phyloP scores from a whole-genome alignment of 1,140 invertebrate genomes.

The Lucilia cuprina region DNA sequence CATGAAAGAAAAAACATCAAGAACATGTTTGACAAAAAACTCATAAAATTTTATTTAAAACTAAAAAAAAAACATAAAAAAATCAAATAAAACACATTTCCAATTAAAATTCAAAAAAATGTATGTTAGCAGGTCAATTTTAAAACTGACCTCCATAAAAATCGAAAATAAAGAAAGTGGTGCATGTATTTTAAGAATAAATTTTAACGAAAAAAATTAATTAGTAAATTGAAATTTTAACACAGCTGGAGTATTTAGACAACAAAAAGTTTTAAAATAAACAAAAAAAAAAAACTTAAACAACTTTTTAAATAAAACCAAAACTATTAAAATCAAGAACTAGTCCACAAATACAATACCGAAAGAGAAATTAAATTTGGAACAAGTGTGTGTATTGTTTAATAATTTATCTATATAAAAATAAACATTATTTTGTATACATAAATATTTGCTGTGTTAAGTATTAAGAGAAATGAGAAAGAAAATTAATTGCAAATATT shows the following conservation, averaged over 20 bases:
- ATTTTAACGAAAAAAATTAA: not conserved
- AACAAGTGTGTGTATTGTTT: not conserved
- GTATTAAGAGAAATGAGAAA: not conserved
- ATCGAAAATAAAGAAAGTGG: not conserved
- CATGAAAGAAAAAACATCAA: not conserved
- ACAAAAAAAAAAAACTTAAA: not conserved
- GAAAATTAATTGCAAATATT: conserved; percentile 22
- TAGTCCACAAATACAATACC: no score
- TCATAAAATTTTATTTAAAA: not conserved
- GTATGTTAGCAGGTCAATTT: conserved; percentile 1
- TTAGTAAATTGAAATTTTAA: not conserved
- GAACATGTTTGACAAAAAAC: not conserved
- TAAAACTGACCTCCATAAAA: not conserved
- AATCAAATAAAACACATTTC: not conserved
- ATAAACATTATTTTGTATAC: not conserved
- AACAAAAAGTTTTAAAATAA: not conserved
- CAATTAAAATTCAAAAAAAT: not conserved
- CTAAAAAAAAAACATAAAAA: not conserved
- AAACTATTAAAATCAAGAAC: not conserved
- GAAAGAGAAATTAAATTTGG: not conserved
- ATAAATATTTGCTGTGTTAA: not conserved
- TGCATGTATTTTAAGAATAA: conserved; percentile 11
- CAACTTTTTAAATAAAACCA: not conserved
- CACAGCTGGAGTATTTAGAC: not conserved
- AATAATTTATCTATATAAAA: not conserved